Evolutionary conservation across 2,113 vertebrate species (phyloP).

Genomic region (Galbula dea): DNA sequence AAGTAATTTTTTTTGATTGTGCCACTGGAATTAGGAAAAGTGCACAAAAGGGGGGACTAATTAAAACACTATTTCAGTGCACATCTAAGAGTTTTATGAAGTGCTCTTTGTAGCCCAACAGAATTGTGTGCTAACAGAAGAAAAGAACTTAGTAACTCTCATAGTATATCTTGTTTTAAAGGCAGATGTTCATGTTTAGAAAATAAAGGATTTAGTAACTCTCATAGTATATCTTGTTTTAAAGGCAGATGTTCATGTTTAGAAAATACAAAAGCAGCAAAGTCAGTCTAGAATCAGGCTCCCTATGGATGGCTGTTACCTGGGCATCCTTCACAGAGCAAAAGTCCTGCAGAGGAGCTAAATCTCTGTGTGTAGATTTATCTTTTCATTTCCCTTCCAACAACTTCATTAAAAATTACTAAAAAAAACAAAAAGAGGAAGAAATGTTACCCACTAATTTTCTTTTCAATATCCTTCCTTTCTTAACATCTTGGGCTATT

Average conservation of each 20-base stretch:
- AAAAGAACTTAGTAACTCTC: neutral
- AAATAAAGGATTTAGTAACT: neutral
- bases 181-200: neutral
- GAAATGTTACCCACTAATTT: neutral
- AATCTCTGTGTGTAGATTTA: neutral
- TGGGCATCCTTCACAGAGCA: neutral
- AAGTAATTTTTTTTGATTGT: conserved; percentile 4
- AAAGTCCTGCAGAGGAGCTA: neutral
- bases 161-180: neutral
- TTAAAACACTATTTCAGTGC: neutral
- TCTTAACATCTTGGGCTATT: neutral
- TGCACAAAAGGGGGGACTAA: neutral
- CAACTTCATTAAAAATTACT: neutral
- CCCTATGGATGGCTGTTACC: neutral
- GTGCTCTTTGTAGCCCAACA: neutral
- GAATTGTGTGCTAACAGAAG: neutral
- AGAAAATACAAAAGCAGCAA: neutral
- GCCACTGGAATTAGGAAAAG: conserved; percentile 11
- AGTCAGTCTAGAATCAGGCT: neutral
- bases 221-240: neutral
- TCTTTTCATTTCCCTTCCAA: neutral
- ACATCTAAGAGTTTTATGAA: neutral
- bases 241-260: neutral
- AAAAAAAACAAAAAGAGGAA: neutral
- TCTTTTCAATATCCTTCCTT: neutral